Evolutionary conservation across 2,888 invertebrate species (phyloP).

Genomic region (Dolichopus griseipennis): DNA sequence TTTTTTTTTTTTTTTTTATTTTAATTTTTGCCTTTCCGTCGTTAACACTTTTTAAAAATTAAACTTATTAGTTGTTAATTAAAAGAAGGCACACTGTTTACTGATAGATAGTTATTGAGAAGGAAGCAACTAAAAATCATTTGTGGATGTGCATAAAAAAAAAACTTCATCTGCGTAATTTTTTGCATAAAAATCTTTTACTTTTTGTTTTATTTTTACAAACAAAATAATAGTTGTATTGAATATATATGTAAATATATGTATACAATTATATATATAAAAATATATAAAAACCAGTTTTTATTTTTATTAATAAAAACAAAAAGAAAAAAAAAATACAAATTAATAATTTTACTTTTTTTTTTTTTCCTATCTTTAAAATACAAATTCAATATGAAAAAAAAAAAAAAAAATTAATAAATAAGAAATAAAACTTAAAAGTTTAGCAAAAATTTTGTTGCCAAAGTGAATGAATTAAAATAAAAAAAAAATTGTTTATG

Average conservation of each 20-base stretch:
- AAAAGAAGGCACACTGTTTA: not conserved
- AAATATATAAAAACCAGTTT: slow-evolving; percentile 2
- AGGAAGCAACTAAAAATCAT: not conserved
- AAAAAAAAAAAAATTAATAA: not conserved
- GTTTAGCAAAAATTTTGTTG: not conserved
- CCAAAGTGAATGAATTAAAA: not conserved
- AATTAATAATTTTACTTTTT: not conserved
- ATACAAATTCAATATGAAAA: not conserved
- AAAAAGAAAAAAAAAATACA: too few relatives aligned
- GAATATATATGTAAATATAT: not conserved
- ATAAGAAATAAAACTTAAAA: not conserved
- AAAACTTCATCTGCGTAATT: not conserved
- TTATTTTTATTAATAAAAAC: too few relatives aligned
- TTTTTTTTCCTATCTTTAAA: not conserved
- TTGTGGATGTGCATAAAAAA: not conserved
- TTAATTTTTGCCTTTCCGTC: not conserved
- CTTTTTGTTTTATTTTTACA: too few relatives aligned
- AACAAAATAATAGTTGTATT: not conserved
- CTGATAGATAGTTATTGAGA: slow-evolving; percentile 1
- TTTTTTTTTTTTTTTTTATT: too few relatives aligned
- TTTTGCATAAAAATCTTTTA: slow-evolving; percentile 4
- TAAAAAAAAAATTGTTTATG: not conserved
- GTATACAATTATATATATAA: not conserved
- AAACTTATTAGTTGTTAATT: not conserved
- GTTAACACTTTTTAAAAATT: not conserved